Evolutionary conservation across 2,888 invertebrate species (phyloP), one percentile per base, ranked within the genome.

Genomic region (Sturmia bella): DNA sequence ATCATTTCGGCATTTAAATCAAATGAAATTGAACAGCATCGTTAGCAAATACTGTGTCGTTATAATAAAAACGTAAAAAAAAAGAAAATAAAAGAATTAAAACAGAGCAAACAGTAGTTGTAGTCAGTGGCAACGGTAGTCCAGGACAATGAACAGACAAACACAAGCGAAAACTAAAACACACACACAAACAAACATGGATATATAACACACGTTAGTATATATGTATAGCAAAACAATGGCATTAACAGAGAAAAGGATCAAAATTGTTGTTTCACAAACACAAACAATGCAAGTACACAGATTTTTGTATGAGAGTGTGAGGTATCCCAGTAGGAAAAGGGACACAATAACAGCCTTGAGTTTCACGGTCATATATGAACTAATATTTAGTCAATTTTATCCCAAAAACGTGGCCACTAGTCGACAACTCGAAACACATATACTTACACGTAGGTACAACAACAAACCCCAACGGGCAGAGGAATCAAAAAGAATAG

Each of bases 81-180:
- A 61, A 52, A 13, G 17, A 12, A n/a, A 63, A 61, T 43, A 13
- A 17, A n/a, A 43, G 37, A 50, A 39, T 43, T 32, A 63, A 56
- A 70, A 43, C 21, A 70, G 57, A 57, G 43, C 64, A 81, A 66
- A 66, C 68, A 76, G 13, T 68, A 50, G 63, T 45, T 9, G 45
- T 63, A 56, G 66, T 63, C 76, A 76, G 56, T 72, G 76, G 72
- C 80, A 81, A 81, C 72, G 66, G 76, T 76, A 81, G 76, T 52
- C 59, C 70, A 75, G 80, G 80, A 80, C 75, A 64, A 43, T 66
- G 48, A 24, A 32, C 6, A 59, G 12, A 66, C 54, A 17, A 48
- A 41, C 24, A 19, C 39, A 57, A 3, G 19, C 48, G 32, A 37
- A 43, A 15, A 5, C 3, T 59, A 43, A 56, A 13, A 27, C 13